phyloP scores from a whole-genome alignment of 2,113 vertebrate species.

The Arvicanthis niloticus region DNA sequence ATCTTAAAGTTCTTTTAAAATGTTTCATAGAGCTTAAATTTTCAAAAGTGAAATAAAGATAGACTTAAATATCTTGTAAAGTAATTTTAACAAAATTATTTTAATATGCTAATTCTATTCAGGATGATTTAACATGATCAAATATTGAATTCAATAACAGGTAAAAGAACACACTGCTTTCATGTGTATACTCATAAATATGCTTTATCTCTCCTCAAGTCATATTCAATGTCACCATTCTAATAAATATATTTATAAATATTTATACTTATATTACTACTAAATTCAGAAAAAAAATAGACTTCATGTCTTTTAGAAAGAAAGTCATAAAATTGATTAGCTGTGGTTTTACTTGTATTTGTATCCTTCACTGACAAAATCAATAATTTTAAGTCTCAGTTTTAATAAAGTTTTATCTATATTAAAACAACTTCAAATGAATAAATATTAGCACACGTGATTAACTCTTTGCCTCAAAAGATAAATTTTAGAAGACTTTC shows the following conservation, averaged over 20 bases:
- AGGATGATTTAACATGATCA: slow-evolving; percentile 20
- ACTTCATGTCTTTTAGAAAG: neutral
- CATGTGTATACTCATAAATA: slow-evolving; percentile 7
- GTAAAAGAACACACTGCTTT: neutral
- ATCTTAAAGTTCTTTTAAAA: slow-evolving; percentile 54
- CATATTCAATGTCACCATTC: neutral
- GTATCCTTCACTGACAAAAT: slow-evolving; percentile 4
- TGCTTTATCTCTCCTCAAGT: neutral
- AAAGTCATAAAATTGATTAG: neutral
- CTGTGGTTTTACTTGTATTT: neutral
- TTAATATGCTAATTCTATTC: slow-evolving; percentile 17
- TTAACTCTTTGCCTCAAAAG: neutral
- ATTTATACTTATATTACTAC: neutral
- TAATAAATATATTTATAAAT: neutral
- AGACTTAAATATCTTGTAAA: slow-evolving; percentile 22
- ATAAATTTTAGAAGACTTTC: neutral
- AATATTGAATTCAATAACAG: neutral
- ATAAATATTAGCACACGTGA: neutral
- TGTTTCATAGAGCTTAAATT: slow-evolving; percentile 46
- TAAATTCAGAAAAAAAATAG: neutral
- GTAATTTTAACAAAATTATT: slow-evolving; percentile 46
- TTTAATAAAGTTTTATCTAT: neutral
- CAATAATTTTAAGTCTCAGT: neutral
- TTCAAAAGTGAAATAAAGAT: slow-evolving; percentile 61
- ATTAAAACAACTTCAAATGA: neutral